phyloP scores from a whole-genome alignment of 2,797 vertebrate genomes.

The Anomalospiza imberbis region DNA sequence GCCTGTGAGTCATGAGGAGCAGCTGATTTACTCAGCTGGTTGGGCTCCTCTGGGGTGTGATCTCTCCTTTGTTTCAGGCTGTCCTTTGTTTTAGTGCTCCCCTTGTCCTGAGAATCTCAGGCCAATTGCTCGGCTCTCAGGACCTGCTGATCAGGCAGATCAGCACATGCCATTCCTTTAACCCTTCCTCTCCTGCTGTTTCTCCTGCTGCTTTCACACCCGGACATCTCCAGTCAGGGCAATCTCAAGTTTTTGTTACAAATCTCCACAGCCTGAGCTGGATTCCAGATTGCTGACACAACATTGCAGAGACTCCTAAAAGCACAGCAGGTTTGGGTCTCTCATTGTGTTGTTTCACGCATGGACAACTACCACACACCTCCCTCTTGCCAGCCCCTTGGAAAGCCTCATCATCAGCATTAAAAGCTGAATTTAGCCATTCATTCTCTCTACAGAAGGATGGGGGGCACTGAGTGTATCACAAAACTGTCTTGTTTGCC shows the following conservation, averaged over 20 bases:
- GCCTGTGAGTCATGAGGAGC: not conserved
- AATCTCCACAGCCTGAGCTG: not conserved
- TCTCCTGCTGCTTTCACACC: not conserved
- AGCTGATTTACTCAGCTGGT: not conserved
- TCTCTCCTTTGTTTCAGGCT: not conserved
- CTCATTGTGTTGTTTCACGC: not conserved
- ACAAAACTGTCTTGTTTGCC: not conserved
- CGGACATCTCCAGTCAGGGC: not conserved
- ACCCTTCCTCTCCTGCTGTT: not conserved
- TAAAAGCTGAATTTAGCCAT: not conserved
- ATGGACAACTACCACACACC: not conserved
- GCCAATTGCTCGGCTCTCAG: not conserved
- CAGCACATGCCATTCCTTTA: slow-evolving; percentile 20
- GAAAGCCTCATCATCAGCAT: not conserved
- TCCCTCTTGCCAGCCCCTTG: not conserved
- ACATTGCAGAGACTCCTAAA: not conserved
- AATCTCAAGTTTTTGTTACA: not conserved
- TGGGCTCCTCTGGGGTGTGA: slow-evolving; percentile 11
- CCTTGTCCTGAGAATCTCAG: not conserved
- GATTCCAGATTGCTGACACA: not conserved
- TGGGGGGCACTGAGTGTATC: not conserved
- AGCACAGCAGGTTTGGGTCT: not conserved
- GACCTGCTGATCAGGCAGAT: slow-evolving; percentile 16
- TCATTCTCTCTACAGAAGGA: not conserved
- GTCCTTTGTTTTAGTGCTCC: not conserved